Percentiles rank a stretch among this genome's conserved stretches.
Conservation (phyloP, 1,140 invertebrate species). For the Nomia melanderi region DNA sequence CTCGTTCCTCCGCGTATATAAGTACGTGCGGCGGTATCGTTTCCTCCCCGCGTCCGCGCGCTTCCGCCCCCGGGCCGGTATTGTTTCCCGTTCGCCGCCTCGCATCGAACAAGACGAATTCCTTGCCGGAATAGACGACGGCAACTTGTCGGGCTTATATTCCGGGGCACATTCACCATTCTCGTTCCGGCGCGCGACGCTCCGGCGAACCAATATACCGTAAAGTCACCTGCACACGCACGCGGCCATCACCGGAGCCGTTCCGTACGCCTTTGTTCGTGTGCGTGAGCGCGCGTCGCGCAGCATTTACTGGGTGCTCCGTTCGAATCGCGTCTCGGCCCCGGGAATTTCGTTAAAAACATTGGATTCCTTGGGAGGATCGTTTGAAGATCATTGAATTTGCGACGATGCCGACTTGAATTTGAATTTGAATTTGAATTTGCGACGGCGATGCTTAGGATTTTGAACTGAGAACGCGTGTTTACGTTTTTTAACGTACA, state of each 20-base stretch:
- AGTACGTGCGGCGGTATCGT: background rate
- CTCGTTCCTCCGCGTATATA: slow-evolving; percentile 61
- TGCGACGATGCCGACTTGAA: no score
- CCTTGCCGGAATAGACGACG: background rate
- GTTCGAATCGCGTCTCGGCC: background rate
- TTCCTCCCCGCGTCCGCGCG: background rate
- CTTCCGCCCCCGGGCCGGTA: background rate
- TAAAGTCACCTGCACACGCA: slow-evolving; percentile 14
- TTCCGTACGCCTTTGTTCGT: background rate
- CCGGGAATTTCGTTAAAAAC: background rate
- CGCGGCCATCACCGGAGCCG: no score
- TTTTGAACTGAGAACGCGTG: no score
- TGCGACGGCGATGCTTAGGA: no score
- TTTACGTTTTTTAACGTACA: no score
- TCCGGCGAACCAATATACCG: slow-evolving; percentile 15
- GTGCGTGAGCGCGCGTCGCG: background rate
- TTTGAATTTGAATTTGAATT: no score
- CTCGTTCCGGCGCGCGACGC: background rate
- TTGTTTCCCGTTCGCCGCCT: background rate
- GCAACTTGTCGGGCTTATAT: slow-evolving; percentile 7
- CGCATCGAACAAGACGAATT: slow-evolving; percentile 20
- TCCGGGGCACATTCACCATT: background rate
- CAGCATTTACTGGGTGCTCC: background rate
- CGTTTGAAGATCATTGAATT: no score
- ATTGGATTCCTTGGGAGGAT: no score